Evolutionary conservation across 2,797 vertebrate species (phyloP), one percentile per base, ranked within the genome.

Genomic region (Sarcoramphus papa): DNA sequence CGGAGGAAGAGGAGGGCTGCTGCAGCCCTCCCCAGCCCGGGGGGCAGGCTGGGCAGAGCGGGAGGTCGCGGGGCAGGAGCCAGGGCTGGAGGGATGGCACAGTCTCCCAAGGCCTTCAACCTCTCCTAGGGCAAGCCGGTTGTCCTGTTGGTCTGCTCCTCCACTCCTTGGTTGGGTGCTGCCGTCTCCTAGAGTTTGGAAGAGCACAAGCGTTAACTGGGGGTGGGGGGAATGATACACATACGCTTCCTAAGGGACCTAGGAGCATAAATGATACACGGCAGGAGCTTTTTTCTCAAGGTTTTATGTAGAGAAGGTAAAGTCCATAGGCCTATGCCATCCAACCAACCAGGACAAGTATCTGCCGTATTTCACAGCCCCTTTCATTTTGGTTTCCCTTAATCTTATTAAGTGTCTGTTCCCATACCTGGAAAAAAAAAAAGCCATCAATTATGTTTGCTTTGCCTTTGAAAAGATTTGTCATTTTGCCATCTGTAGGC

Each of bases 401-500:
- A 98, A 98, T 98, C 98, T 98, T 73, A 98, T 98, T 98, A 98
- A 98, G 97, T 91, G 84, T 85, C 97, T 98, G 97, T 97, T 98
- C 98, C 98, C 98, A 97, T 98, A 99, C 98, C 98, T 98, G 98
- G 90, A 28, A 7, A 23, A 40, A 37, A 27, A 51, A 95, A 87
- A 96, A 88, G 54, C 97, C 98, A 98, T 98, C 98, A 97, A 97
- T 98, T 98, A 96, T 98, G 79, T 98, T 98, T 98, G 98, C 98
- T 97, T 98, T 97, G 97, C 97, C 98, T 98, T 98, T 97, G 96
- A 97, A 98, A 97, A 95, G 81, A 94, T 98, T 98, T 98, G 98
- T 98, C 98, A 97, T 99, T 99, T 98, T 98, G 98, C 99, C 99
- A 98, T 99, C 99, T 98, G 98, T 98, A 97, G 98, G 98, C 98